These are phyloP conservation scores for Meloidogyne floridensis DNA, from an alignment of 1,140 invertebrate genomes.

Conservation along the genomic window DNA sequence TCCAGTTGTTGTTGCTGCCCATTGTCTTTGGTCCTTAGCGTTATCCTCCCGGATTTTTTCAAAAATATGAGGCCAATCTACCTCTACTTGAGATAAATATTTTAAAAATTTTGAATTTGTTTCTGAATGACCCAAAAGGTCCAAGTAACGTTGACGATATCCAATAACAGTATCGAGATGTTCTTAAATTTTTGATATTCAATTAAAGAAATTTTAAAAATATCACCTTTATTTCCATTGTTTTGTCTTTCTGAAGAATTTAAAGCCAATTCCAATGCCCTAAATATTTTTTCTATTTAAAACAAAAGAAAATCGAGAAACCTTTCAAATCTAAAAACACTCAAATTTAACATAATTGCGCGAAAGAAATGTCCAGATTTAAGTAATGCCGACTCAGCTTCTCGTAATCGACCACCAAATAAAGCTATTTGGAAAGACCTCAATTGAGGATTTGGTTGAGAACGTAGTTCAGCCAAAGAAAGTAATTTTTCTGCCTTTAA, in stretches of 20 bases:
- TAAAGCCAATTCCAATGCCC: constrained; percentile 80
- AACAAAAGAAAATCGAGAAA: constrained; percentile 60
- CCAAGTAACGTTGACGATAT: constrained; percentile 77
- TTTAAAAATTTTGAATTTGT: constrained; percentile 76
- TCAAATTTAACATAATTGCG: constrained; percentile 79
- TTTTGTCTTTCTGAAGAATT: constrained; percentile 68
- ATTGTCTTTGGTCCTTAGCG: constrained; percentile 65
- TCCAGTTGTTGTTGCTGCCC: background rate
- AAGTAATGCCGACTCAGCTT: constrained; percentile 80
- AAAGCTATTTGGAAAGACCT: constrained; percentile 80
- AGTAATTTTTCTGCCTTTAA: constrained; percentile 81
- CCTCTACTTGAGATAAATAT: constrained; percentile 71
- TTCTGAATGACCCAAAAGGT: constrained; percentile 77
- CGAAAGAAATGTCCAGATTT: constrained; percentile 77
- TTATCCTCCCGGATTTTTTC: constrained; percentile 70
- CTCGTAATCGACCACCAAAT: constrained; percentile 77
- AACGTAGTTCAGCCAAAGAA: constrained; percentile 82
- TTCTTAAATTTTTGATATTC: constrained; percentile 66
- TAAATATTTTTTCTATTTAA: constrained; percentile 60
- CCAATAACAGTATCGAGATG: constrained; percentile 79
- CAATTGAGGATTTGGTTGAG: constrained; percentile 71
- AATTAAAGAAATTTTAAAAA: too few relatives aligned
- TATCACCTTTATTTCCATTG: background rate
- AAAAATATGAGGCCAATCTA: constrained; percentile 71
- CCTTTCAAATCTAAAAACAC: constrained; percentile 82